Evolutionary conservation across 2,113 vertebrate genomes (phyloP).

Genomic region (Chinchilla lanigera): DNA sequence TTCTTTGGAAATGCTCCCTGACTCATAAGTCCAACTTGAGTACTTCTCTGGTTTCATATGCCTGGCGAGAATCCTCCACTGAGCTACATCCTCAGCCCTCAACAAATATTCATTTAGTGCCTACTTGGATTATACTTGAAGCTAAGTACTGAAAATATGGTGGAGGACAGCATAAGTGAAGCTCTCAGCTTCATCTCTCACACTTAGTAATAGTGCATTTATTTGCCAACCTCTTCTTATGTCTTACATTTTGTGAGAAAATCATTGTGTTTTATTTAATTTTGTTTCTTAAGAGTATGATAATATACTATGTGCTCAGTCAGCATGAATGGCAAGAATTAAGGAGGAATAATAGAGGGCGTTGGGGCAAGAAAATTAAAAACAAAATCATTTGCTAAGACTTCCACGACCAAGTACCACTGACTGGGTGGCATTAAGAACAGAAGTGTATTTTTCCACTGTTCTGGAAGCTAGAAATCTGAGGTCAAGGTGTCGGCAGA

Average conservation of each 20-base stretch:
- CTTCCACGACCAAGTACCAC: background rate
- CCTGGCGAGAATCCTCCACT: too few species aligned
- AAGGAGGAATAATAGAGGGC: background rate
- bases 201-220: background rate
- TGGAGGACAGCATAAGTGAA: background rate
- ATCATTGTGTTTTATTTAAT: background rate
- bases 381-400: background rate
- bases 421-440: background rate
- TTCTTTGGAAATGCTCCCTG: background rate
- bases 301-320: background rate
- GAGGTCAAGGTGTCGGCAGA: too few species aligned
- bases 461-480: background rate
- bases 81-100: background rate
- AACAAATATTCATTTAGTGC: background rate
- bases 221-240: background rate
- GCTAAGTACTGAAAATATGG: background rate
- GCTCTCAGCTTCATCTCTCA: background rate
- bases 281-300: background rate
- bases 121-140: background rate
- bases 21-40: background rate
- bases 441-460: background rate
- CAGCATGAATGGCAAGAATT: background rate
- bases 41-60: too few species aligned
- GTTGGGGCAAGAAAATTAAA: background rate
- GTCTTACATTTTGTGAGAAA: background rate